These are phyloP conservation scores for Cantharis flavilabris DNA, from an alignment of 2,888 invertebrate genomes.

Conservation along the genomic window DNA sequence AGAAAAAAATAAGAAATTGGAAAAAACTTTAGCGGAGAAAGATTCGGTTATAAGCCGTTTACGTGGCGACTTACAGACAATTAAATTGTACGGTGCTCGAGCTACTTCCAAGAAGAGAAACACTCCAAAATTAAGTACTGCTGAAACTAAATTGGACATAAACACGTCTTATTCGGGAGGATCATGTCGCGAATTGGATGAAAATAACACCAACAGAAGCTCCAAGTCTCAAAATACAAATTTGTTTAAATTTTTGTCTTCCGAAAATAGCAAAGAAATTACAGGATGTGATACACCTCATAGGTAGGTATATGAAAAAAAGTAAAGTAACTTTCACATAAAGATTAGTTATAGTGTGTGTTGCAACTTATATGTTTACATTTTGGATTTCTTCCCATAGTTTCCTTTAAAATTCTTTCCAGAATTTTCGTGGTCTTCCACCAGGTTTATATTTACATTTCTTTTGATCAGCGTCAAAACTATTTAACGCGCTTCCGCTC, in stretches of 20 bases:
- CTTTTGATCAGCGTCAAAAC: no score
- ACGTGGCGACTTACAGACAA: slow-evolving; percentile 29
- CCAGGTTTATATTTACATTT: no score
- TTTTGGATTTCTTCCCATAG: no score
- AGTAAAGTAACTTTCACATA: neutral
- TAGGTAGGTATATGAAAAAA: neutral
- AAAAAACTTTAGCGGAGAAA: slow-evolving; percentile 28
- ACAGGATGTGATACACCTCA: neutral
- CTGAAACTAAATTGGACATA: neutral
- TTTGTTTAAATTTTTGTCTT: neutral
- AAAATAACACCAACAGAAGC: neutral
- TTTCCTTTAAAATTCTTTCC: no score
- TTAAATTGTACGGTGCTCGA: slow-evolving; percentile 28
- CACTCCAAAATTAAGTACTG: neutral
- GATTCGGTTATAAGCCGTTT: slow-evolving; percentile 31
- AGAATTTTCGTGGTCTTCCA: no score
- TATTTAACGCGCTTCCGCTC: no score
- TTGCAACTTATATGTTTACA: no score
- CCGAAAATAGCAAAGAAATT: neutral
- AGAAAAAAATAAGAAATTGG: slow-evolving; percentile 29
- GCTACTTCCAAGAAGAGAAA: neutral
- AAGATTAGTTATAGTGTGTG: no score
- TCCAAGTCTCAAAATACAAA: neutral
- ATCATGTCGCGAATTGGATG: neutral
- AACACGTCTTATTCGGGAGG: neutral